Evolutionary conservation across 2,113 vertebrate species (phyloP), one percentile per base, ranked within the genome.

Genomic region (Paramisgurnus dabryanus): DNA sequence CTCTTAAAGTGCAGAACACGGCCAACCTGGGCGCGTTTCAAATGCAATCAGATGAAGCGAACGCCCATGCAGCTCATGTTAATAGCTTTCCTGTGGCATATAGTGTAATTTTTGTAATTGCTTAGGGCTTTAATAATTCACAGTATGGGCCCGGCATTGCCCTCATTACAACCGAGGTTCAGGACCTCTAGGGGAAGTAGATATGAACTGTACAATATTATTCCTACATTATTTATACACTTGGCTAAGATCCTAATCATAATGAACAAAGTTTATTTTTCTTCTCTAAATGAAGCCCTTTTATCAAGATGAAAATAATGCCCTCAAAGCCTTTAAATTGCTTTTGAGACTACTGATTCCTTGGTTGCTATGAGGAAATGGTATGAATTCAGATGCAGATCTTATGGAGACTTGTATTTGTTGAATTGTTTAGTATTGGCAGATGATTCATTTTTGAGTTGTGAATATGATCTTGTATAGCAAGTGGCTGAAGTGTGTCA

Each of bases 191-290:
- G 50, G 50, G 79, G 80, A 66, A 76, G 66, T 2, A 76, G 64
- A 66, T 76, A 84, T 76, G 50, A 34, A 11, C 65, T 71, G 65
- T 60, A 79, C 73, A 82, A 22, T 57, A 79, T 84, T 79, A 81
- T 70, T 75, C 63, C 70, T 81, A 82, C 80, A 84, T 84, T 81
- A 84, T 82, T 84, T 82, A 84, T 79, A 76, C 11, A 60, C 83
- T 84, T 81, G 76, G 75, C 71, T 49, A 69, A 76, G 60, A 82
- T 76, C 80, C 70, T 70, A 74, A 82, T 76, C 66, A 67, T 82
- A 79, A 82, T 79, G 80, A 84, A 76, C 58, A 40, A 22, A 12
- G 5, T 81, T 75, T 72, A 85, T 85, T 85, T 85, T 76, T 85
- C 72, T 76, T 81, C 71, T 76, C 7, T 27, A 76, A 81, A 66